Evolutionary conservation across 2,113 vertebrate genomes (phyloP).

Genomic region (Aleadryas rufinucha): DNA sequence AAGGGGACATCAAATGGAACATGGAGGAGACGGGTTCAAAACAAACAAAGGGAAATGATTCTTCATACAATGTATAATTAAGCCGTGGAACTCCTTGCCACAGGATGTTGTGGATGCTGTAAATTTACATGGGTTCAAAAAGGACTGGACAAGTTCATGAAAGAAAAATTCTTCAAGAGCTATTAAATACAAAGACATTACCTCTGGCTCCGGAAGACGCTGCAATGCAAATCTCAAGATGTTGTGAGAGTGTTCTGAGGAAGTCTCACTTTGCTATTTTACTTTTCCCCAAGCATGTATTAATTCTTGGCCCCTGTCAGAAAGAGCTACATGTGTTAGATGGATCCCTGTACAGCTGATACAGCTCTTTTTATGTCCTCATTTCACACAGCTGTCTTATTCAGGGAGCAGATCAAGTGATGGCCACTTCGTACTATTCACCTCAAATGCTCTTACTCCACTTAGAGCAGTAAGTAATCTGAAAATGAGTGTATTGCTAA

Average conservation of each 20-base stretch:
- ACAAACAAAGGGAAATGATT: constrained; percentile 61
- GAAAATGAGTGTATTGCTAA: neutral
- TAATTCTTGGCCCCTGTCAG: neutral
- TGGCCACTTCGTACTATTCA: neutral
- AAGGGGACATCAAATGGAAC: constrained; percentile 42
- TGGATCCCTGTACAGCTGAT: neutral
- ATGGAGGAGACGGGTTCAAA: neutral
- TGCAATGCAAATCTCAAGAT: constrained; percentile 52
- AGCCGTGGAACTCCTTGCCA: constrained; percentile 22
- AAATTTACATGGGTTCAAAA: constrained; percentile 63
- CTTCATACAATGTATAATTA: constrained; percentile 37
- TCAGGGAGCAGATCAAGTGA: neutral
- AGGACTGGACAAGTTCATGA: constrained; percentile 52
- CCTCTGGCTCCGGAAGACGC: constrained; percentile 1
- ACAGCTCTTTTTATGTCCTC: neutral
- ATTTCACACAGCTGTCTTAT: neutral
- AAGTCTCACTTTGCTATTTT: constrained; percentile 14
- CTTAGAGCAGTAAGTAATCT: neutral
- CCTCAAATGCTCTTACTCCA: neutral
- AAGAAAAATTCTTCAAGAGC: constrained; percentile 41
- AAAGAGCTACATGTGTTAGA: neutral
- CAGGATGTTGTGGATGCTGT: constrained; percentile 57
- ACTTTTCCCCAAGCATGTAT: neutral
- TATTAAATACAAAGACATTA: constrained; percentile 58
- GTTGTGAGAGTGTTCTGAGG: constrained; percentile 29